Evolutionary conservation across 2,113 vertebrate species (phyloP).

Genomic region (Tupaia chinensis): DNA sequence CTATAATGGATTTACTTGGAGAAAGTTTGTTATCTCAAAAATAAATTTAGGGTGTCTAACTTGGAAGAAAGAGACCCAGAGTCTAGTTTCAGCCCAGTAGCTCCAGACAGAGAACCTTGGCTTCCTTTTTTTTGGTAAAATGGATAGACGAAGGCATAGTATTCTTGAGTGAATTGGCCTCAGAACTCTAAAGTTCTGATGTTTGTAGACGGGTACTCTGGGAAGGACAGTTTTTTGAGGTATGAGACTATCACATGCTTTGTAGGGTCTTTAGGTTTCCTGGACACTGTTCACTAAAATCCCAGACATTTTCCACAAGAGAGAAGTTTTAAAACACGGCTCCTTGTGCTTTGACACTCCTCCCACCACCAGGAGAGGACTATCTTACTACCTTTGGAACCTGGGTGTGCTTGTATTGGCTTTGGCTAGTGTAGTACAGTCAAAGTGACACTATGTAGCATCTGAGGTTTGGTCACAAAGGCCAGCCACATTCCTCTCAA

Average conservation of each 20-base stretch:
- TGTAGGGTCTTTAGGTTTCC: background rate
- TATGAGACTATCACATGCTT: background rate
- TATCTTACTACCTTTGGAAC: background rate
- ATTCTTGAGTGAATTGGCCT: background rate
- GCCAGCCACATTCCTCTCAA: background rate
- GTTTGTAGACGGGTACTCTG: background rate
- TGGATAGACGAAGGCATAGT: no score
- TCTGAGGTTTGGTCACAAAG: background rate
- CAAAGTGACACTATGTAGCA: background rate
- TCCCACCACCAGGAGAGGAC: background rate
- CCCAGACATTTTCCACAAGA: background rate
- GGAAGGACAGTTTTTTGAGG: background rate
- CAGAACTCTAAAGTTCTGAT: background rate
- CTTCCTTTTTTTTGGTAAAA: background rate
- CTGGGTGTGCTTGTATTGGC: no score
- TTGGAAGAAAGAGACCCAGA: background rate
- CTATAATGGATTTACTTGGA: slow-evolving; percentile 11
- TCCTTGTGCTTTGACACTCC: background rate
- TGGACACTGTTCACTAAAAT: background rate
- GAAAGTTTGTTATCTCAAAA: background rate
- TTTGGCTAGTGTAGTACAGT: background rate
- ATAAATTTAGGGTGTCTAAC: background rate
- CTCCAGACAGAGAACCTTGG: background rate
- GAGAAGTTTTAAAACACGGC: background rate
- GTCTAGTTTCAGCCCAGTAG: background rate